Evolutionary conservation across 2,888 invertebrate genomes (phyloP).

Genomic region (Eupithecia insigniata): DNA sequence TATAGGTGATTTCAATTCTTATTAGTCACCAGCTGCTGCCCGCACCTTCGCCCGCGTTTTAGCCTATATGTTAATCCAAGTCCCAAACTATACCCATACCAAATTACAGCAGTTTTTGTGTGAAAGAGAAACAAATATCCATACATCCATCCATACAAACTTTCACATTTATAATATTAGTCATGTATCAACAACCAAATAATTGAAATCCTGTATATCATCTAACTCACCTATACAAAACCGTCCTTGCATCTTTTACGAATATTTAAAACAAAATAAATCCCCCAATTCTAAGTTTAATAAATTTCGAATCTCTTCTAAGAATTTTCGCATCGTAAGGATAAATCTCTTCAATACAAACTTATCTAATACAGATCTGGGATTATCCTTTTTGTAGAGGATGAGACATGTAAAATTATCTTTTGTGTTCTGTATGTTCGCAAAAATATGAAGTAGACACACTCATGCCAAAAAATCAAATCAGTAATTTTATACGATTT

Average conservation of each 20-base stretch:
- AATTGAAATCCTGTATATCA: not conserved
- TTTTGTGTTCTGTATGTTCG: not conserved
- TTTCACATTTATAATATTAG: no score
- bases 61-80: no score
- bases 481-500: not conserved
- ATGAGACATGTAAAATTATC: not conserved
- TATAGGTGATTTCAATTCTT: not conserved
- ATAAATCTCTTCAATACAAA: conserved; percentile 7
- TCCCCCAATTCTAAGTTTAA: conserved; percentile 15
- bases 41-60: no score
- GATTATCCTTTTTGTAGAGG: not conserved
- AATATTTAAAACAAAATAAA: conserved; percentile 14
- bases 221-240: not conserved
- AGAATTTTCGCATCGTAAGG: conserved; percentile 13
- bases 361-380: conserved; percentile 4
- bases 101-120: no score
- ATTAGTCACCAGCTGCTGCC: no score
- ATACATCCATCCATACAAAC: no score
- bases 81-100: no score
- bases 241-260: not conserved
- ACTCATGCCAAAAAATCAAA: not conserved
- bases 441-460: not conserved
- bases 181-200: not conserved
- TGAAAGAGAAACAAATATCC: no score
- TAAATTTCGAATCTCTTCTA: conserved; percentile 18